Percentiles rank a stretch among this genome's conserved stretches.
phyloP scores from a whole-genome alignment of 2,888 invertebrate species.

The Masnerella sp. region DNA sequence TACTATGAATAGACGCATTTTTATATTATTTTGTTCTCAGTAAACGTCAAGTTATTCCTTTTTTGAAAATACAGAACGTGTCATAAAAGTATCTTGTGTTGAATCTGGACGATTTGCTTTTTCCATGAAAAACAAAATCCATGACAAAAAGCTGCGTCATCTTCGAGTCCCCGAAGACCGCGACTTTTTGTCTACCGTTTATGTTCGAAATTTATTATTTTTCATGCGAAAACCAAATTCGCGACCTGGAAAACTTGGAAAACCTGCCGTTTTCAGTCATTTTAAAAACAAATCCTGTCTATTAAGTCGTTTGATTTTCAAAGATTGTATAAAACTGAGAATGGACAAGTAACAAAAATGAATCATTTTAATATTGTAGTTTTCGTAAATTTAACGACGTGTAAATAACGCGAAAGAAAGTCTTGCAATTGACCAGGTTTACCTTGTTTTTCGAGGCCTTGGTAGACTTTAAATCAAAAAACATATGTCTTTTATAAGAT shows the following conservation, averaged over 20 bases:
- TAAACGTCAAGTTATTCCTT: conserved; percentile 10
- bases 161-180: conserved; percentile 6
- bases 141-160: conserved; percentile 5
- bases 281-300: conserved; percentile 17
- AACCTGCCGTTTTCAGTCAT: conserved; percentile 37
- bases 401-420: conserved; percentile 51
- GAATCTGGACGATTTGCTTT: conserved; percentile 41
- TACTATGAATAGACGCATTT: not conserved
- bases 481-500: conserved; percentile 38
- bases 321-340: conserved; percentile 36
- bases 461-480: conserved; percentile 56
- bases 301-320: conserved; percentile 28
- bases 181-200: not conserved
- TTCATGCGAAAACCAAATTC: conserved; percentile 41
- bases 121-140: conserved; percentile 23
- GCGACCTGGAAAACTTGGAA: conserved; percentile 47
- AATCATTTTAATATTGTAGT: conserved; percentile 49
- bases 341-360: conserved; percentile 3
- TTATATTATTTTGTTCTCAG: conserved; percentile 28
- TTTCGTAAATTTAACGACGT: conserved; percentile 46
- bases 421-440: conserved; percentile 47
- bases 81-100: conserved; percentile 58
- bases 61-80: conserved; percentile 6
- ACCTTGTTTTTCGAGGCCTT: conserved; percentile 57
- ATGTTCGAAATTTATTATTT: conserved; percentile 2